phyloP scores from a whole-genome alignment of 2,888 invertebrate species.

The Empis stercorea region DNA sequence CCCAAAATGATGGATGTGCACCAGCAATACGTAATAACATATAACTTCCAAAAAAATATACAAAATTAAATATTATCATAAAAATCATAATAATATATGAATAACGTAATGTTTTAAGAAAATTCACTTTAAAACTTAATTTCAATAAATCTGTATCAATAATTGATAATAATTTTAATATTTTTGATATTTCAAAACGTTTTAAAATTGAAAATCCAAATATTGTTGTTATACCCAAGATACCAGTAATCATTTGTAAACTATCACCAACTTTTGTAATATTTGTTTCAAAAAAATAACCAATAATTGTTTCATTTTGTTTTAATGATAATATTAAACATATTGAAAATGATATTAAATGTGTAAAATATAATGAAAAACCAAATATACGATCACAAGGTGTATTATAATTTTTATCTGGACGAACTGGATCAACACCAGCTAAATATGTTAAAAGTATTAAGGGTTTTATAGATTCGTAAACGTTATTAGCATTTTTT shows the following conservation, averaged over 20 bases:
- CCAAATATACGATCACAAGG: slow-evolving; percentile 17
- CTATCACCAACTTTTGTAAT: slow-evolving; percentile 21
- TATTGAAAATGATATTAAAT: slow-evolving; percentile 15
- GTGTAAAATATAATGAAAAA: slow-evolving; percentile 14
- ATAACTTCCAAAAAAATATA: slow-evolving; percentile 29
- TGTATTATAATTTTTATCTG: slow-evolving; percentile 17
- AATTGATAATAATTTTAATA: background rate
- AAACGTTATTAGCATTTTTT: slow-evolving; percentile 25
- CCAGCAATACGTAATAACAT: slow-evolving; percentile 24
- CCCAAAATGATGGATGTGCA: slow-evolving; percentile 28
- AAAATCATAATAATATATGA: background rate
- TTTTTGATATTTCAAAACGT: too few species aligned
- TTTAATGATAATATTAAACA: slow-evolving; percentile 14
- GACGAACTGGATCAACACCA: slow-evolving; percentile 19
- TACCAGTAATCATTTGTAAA: slow-evolving; percentile 23
- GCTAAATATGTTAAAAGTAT: slow-evolving; percentile 25
- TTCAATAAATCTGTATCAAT: background rate
- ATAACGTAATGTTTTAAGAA: background rate
- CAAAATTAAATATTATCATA: slow-evolving; percentile 21
- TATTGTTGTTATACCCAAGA: slow-evolving; percentile 17
- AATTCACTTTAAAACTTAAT: background rate
- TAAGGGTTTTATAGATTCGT: slow-evolving; percentile 25
- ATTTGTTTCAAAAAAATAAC: slow-evolving; percentile 19
- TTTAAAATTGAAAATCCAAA: too few species aligned
- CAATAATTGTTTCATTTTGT: slow-evolving; percentile 17